These are phyloP conservation scores for Aix galericulata DNA, from an alignment of 2,113 vertebrate genomes.

Conservation along the genomic window DNA sequence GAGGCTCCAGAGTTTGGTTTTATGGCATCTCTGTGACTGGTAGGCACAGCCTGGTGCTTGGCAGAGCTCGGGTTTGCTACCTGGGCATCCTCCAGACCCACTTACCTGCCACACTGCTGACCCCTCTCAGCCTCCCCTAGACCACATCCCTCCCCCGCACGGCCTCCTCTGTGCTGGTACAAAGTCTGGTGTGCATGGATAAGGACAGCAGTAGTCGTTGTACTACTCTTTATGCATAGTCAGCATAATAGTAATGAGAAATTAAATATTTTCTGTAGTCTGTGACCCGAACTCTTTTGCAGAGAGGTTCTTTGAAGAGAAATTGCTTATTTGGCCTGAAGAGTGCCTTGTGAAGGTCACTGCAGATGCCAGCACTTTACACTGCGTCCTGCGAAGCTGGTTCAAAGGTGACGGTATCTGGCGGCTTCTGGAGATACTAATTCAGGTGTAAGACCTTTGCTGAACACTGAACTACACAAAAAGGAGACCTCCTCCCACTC, in stretches of 20 bases:
- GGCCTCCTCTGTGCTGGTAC: background rate
- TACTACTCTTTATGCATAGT: background rate
- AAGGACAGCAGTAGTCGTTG: background rate
- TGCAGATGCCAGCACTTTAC: conserved; percentile 9
- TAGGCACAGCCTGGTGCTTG: background rate
- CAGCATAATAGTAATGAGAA: background rate
- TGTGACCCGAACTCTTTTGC: conserved; percentile 42
- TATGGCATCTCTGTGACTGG: background rate
- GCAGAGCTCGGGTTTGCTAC: background rate
- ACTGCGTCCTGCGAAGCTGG: background rate
- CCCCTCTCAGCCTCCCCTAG: background rate
- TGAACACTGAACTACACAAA: background rate
- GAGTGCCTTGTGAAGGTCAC: background rate
- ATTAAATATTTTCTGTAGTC: conserved; percentile 24
- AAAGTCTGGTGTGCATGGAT: background rate
- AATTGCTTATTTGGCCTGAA: conserved; percentile 58
- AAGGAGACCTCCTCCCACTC: background rate
- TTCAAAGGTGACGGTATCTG: background rate
- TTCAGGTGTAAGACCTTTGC: background rate
- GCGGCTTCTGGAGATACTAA: background rate
- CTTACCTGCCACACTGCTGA: background rate
- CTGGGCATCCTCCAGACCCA: background rate
- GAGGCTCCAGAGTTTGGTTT: background rate
- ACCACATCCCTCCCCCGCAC: background rate
- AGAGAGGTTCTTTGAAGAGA: conserved; percentile 21